Conservation (phyloP, 2,113 vertebrate genomes). For the Ceyx margarethae region DNA sequence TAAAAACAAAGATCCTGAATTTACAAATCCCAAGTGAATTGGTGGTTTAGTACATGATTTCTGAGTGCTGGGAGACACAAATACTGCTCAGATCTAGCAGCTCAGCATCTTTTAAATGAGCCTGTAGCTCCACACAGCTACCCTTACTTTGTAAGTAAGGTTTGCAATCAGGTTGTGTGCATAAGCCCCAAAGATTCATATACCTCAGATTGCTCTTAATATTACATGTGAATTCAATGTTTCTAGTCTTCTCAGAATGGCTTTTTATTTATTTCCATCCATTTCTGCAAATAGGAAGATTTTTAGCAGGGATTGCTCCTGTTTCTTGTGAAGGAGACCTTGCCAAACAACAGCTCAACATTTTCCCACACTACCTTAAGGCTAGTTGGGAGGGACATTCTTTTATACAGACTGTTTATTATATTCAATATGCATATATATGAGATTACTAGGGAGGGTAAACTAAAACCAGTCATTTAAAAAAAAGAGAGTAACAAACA, state of each 20-base stretch:
- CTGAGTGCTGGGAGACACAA: background rate
- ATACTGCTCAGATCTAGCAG: background rate
- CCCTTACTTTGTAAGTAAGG: background rate
- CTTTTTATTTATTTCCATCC: background rate
- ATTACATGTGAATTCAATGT: background rate
- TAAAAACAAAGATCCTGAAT: background rate
- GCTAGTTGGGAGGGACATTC: background rate
- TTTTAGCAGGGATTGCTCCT: background rate
- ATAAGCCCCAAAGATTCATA: background rate
- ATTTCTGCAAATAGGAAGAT: background rate
- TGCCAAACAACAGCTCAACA: background rate
- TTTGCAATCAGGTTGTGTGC: background rate
- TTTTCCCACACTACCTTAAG: constrained; percentile 17
- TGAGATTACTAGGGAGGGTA: background rate
- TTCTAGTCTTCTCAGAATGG: background rate
- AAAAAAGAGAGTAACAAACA: background rate
- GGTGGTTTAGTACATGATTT: background rate
- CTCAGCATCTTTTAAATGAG: background rate
- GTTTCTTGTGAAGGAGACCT: constrained; percentile 9
- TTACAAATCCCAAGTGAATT: background rate
- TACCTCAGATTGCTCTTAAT: background rate
- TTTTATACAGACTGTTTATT: background rate
- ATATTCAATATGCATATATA: background rate
- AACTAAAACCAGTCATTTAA: background rate
- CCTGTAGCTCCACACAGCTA: background rate